Percentiles rank a stretch among this genome's conserved stretches.
Conservation (phyloP, 2,113 vertebrate species). For the human (Homo sapiens) region GRCh38 chr17:81287001-81287500, state of each 20-base stretch:
- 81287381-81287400: background rate
- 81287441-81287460: slow-evolving; percentile 37
- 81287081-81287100: background rate
- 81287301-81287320: background rate
- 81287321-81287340: background rate
- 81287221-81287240: background rate
- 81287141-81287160: background rate
- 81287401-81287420: background rate
- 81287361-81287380: background rate
- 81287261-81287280: rapidly evolving
- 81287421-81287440: slow-evolving; percentile 38
- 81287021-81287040: background rate
- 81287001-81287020: background rate
- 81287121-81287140: background rate
- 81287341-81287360: background rate
- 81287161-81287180: background rate
- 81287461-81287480: background rate
- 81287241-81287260: rapidly evolving
- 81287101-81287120: background rate
- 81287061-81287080: background rate
- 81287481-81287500: background rate
- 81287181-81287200: background rate
- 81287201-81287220: background rate
- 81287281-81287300: background rate
- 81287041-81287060: background rate